Evolutionary conservation across 2,888 invertebrate species (phyloP).

Genomic region (Amiota communis): DNA sequence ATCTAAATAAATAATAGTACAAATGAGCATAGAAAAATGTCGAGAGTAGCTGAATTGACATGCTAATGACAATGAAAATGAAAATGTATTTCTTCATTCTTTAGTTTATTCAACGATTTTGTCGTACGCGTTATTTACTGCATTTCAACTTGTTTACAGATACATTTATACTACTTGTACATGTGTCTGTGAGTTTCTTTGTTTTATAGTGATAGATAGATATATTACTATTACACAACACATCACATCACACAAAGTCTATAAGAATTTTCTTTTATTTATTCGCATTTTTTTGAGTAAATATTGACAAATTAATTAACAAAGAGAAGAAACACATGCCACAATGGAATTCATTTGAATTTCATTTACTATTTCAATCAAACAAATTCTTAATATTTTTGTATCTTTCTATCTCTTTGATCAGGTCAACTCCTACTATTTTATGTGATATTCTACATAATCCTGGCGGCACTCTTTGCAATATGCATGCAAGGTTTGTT

Average conservation of each 20-base stretch:
- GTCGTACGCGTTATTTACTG: constrained; percentile 44
- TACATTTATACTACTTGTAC: constrained; percentile 15
- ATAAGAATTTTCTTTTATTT: constrained; percentile 1
- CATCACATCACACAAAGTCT: constrained; percentile 8
- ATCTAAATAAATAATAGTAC: constrained; percentile 2
- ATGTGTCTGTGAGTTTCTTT: neutral
- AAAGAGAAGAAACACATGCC: neutral
- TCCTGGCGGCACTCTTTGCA: constrained; percentile 87
- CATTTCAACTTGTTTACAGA: constrained; percentile 25
- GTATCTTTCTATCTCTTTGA: constrained; percentile 54
- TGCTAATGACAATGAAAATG: constrained; percentile 58
- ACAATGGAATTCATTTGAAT: neutral
- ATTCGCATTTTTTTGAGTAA: constrained; percentile 1
- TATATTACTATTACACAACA: constrained; percentile 22
- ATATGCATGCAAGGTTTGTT: constrained; percentile 89
- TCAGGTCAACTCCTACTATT: constrained; percentile 87
- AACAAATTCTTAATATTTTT: neutral
- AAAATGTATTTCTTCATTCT: constrained; percentile 29
- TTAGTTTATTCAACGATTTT: neutral
- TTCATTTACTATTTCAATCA: neutral
- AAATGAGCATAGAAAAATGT: constrained; percentile 35
- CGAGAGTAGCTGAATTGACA: constrained; percentile 53
- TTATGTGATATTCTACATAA: constrained; percentile 90
- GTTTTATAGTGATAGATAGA: neutral
- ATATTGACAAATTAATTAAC: constrained; percentile 24